Conservation (phyloP, 2,113 vertebrate species). For the Corapipo altera region DNA sequence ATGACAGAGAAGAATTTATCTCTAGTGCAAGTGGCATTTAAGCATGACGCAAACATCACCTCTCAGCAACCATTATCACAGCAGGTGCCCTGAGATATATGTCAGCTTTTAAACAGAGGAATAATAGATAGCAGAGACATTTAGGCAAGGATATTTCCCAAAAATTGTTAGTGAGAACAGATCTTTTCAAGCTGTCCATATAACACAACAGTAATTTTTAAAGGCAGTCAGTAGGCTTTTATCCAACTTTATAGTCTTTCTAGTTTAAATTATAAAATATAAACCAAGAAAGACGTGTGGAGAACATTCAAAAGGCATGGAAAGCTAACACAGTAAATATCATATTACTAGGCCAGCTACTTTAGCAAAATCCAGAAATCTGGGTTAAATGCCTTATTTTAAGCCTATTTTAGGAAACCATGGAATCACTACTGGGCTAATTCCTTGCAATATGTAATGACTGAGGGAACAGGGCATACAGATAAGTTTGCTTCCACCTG, state of each 20-base stretch:
- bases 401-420: background rate
- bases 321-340: background rate
- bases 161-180: background rate
- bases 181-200: background rate
- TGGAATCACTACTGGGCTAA: background rate
- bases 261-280: background rate
- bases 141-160: background rate
- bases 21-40: background rate
- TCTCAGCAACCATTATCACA: background rate
- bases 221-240: background rate
- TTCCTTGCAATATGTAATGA: background rate
- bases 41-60: background rate
- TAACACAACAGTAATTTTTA: background rate
- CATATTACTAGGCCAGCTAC: background rate
- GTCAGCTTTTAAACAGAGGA: background rate
- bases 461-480: background rate
- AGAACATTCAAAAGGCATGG: background rate
- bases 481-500: background rate
- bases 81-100: background rate
- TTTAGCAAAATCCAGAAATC: background rate
- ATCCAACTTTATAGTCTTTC: background rate
- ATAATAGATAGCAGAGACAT: background rate
- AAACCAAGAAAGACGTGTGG: background rate
- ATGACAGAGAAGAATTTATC: background rate
- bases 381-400: background rate